These are phyloP conservation scores for Pristiophorus japonicus DNA, from an alignment of 2,113 vertebrate genomes.

Conservation along the genomic window DNA sequence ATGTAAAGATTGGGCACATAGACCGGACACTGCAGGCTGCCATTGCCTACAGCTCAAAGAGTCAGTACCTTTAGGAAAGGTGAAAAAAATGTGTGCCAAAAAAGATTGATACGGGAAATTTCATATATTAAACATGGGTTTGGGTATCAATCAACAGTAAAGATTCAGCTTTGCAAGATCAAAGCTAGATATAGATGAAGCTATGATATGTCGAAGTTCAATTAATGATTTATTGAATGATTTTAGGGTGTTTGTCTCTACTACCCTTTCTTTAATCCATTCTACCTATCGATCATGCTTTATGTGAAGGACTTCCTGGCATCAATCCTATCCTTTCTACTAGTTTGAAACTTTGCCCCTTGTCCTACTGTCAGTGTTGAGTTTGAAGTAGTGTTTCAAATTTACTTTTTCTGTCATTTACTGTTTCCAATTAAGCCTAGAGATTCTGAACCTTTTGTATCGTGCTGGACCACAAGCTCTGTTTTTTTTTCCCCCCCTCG, in stretches of 20 bases:
- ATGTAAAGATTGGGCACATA: not conserved
- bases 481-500: no score
- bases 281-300: not conserved
- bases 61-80: not conserved
- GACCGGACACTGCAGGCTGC: not conserved
- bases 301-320: not conserved
- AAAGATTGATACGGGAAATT: not conserved
- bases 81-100: not conserved
- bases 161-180: not conserved
- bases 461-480: not conserved
- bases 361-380: not conserved
- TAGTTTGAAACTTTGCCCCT: not conserved
- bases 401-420: not conserved
- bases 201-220: not conserved
- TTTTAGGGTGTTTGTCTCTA: not conserved
- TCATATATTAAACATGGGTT: not conserved
- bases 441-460: not conserved
- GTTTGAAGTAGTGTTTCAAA: not conserved
- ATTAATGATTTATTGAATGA: not conserved
- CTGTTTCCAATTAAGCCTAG: not conserved
- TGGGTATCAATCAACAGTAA: not conserved
- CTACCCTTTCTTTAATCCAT: not conserved
- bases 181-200: not conserved
- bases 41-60: not conserved
- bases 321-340: not conserved